Percentiles rank a stretch among this genome's conserved stretches.
These are phyloP conservation scores for Danio jaintianensis DNA, from an alignment of 2,797 vertebrate genomes.

Conservation along the genomic window DNA sequence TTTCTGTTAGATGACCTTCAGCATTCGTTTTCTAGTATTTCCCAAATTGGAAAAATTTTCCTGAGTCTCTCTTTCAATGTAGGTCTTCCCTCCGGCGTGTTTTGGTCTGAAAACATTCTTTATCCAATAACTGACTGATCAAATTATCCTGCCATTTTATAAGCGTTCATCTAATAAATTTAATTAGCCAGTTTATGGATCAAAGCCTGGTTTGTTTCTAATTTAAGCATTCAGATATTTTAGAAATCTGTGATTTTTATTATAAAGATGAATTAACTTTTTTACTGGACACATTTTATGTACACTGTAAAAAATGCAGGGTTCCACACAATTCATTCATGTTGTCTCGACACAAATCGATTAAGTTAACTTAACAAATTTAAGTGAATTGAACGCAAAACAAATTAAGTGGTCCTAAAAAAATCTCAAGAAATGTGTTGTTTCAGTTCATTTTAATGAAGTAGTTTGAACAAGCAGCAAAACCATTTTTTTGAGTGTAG, in stretches of 20 bases:
- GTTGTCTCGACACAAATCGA: too few relatives aligned
- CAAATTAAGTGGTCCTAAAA: too few relatives aligned
- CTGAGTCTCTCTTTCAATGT: slow-evolving; percentile 11
- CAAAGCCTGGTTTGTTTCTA: slow-evolving; percentile 16
- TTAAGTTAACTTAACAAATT: too few relatives aligned
- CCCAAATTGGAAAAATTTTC: slow-evolving; percentile 1
- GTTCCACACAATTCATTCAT: too few relatives aligned
- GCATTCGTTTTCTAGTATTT: slow-evolving; percentile 32
- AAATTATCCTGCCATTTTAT: slow-evolving; percentile 54
- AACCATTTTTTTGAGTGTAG: too few relatives aligned
- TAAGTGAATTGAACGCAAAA: too few relatives aligned
- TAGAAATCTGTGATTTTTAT: not conserved
- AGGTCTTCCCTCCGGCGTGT: slow-evolving; percentile 10
- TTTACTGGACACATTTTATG: too few relatives aligned
- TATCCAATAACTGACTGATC: slow-evolving; percentile 16
- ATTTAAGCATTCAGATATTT: not conserved
- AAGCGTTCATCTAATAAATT: slow-evolving; percentile 52
- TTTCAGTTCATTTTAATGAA: too few relatives aligned
- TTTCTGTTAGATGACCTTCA: slow-evolving; percentile 14
- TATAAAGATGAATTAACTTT: too few relatives aligned
- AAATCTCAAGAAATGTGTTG: too few relatives aligned
- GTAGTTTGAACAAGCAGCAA: too few relatives aligned
- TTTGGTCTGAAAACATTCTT: slow-evolving; percentile 32
- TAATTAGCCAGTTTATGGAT: slow-evolving; percentile 31
- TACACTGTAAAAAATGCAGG: too few relatives aligned